Conservation (phyloP, 2,888 invertebrate species). For the Argyresthia goedartella region DNA sequence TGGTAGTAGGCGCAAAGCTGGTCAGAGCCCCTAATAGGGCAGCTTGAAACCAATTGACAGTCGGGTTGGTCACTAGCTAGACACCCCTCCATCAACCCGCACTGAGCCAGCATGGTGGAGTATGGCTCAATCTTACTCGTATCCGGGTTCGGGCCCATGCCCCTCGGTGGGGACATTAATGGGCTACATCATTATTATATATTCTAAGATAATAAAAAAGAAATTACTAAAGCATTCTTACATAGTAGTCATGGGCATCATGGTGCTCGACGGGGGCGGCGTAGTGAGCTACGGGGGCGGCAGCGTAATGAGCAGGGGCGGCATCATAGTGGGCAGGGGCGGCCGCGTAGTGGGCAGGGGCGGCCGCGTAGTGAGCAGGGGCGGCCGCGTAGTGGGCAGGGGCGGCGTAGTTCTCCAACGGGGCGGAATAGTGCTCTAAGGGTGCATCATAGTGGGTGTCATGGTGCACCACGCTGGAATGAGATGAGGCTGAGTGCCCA, state of each 20-base stretch:
- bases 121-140: too few species aligned
- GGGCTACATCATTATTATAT: too few species aligned
- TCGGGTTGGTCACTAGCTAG: too few species aligned
- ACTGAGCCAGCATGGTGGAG: too few species aligned
- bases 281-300: too few species aligned
- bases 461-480: slow-evolving; percentile 25
- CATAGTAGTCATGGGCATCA: slow-evolving; percentile 24
- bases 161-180: too few species aligned
- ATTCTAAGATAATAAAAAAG: not conserved
- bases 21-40: too few species aligned
- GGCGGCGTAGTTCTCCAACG: slow-evolving; percentile 16
- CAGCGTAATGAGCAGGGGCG: too few species aligned
- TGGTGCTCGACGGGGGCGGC: slow-evolving; percentile 20
- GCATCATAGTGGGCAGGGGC: slow-evolving; percentile 21
- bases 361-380: slow-evolving; percentile 20
- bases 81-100: too few species aligned
- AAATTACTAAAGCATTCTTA: slow-evolving; percentile 12
- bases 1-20: too few species aligned
- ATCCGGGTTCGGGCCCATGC: too few species aligned
- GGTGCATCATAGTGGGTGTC: slow-evolving; percentile 17
- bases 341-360: slow-evolving; percentile 18
- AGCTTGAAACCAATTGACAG: too few species aligned
- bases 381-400: slow-evolving; percentile 19
- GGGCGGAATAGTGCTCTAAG: slow-evolving; percentile 18
- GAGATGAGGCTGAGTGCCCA: slow-evolving; percentile 24